phyloP scores from a whole-genome alignment of 2,888 invertebrate genomes.

The Zygothrica quintamaculata region DNA sequence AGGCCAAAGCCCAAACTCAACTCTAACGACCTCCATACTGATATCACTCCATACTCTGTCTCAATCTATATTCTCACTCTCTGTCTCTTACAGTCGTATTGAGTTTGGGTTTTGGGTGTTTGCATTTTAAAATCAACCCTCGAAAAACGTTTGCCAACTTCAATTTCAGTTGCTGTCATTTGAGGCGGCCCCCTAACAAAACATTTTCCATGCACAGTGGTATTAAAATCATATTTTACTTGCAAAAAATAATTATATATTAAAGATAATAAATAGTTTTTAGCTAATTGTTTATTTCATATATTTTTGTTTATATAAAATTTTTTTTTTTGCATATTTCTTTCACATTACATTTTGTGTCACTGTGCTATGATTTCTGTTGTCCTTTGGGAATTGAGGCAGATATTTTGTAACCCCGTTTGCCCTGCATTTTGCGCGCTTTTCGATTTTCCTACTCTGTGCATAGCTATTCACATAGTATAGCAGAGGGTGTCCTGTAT shows the following conservation, averaged over 20 bases:
- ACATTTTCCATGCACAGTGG: slow-evolving; percentile 32
- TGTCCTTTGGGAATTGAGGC: slow-evolving; percentile 60
- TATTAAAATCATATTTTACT: not conserved
- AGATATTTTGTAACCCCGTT: slow-evolving; percentile 72
- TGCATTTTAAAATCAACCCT: slow-evolving; percentile 78
- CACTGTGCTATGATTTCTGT: slow-evolving; percentile 31
- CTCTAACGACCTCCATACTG: slow-evolving; percentile 47
- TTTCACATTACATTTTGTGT: not conserved
- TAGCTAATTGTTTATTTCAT: slow-evolving; percentile 1
- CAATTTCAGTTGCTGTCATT: slow-evolving; percentile 75
- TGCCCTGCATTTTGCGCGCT: slow-evolving; percentile 77
- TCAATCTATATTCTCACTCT: not conserved
- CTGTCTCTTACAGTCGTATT: slow-evolving; percentile 30
- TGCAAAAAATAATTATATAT: too few species aligned
- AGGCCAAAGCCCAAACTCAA: slow-evolving; percentile 40
- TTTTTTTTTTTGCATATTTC: not conserved
- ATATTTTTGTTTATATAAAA: not conserved
- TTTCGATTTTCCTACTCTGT: slow-evolving; percentile 68
- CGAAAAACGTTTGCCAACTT: slow-evolving; percentile 75
- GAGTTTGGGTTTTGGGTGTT: slow-evolving; percentile 56
- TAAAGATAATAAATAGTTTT: not conserved
- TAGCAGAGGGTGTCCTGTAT: slow-evolving; percentile 20
- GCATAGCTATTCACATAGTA: slow-evolving; percentile 56
- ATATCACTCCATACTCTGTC: slow-evolving; percentile 16
- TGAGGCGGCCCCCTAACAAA: slow-evolving; percentile 44